These are phyloP conservation scores for Sebastes minor DNA, from an alignment of 2,797 vertebrate species.

Conservation along the genomic window DNA sequence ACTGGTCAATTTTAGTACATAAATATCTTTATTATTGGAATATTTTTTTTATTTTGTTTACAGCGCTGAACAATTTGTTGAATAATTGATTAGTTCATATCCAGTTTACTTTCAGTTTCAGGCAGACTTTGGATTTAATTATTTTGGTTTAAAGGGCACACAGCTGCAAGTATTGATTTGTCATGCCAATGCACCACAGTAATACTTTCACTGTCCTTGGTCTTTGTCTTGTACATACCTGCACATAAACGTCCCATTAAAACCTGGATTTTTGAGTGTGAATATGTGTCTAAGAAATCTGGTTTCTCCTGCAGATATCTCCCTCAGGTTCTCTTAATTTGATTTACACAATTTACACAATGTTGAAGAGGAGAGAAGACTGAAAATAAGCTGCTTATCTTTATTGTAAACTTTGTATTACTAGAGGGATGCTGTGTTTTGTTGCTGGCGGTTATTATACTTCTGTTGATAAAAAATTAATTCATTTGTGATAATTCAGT, in stretches of 20 bases:
- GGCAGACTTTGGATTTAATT: slow-evolving; percentile 2
- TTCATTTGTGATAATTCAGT: neutral
- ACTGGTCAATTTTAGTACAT: neutral
- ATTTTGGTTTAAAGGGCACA: neutral
- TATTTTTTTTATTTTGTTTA: neutral
- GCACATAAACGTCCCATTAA: neutral
- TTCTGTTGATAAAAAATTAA: neutral
- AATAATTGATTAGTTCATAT: neutral
- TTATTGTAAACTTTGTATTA: neutral
- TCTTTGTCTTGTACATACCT: neutral
- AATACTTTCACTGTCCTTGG: neutral
- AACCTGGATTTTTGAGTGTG: neutral
- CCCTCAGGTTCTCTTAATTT: neutral
- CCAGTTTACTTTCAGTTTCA: neutral
- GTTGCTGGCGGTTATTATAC: neutral
- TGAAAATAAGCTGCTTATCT: neutral
- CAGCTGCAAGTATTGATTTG: neutral
- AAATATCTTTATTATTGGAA: neutral
- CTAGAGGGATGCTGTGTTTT: neutral
- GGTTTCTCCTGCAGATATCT: neutral
- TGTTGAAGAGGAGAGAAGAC: neutral
- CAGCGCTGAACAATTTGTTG: neutral
- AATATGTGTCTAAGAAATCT: neutral
- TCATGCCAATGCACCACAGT: neutral
- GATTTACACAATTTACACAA: neutral